Percentiles rank a stretch among this genome's conserved stretches.
phyloP scores from a whole-genome alignment of 2,888 invertebrate species.

The Pammene fasciana region DNA sequence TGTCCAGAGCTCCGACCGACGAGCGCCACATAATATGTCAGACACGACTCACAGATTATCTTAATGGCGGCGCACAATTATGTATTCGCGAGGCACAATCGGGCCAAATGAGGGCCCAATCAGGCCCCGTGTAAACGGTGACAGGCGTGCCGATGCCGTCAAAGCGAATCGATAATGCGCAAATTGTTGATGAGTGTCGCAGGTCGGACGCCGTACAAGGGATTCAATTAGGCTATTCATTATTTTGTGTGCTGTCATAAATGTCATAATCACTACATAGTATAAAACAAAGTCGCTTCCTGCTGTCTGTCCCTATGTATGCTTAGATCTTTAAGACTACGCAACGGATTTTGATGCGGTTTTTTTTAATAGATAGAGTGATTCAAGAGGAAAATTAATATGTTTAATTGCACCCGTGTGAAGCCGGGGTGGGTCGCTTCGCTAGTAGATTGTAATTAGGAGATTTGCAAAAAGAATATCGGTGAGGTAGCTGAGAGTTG shows the following conservation, averaged over 20 bases:
- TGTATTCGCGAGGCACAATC: conserved; percentile 78
- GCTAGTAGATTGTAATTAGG: no score
- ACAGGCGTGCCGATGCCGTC: conserved; percentile 68
- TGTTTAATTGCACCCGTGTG: no score
- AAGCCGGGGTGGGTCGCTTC: no score
- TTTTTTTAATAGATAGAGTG: no score
- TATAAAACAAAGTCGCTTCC: no score
- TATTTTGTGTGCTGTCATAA: background rate
- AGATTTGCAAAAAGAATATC: no score
- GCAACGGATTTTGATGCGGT: no score
- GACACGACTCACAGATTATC: conserved; percentile 64
- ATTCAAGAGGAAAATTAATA: no score
- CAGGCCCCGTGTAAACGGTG: conserved; percentile 64
- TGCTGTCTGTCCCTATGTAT: no score
- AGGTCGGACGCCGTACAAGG: background rate
- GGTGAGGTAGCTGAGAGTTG: no score
- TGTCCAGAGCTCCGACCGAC: conserved; percentile 53
- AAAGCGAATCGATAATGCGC: conserved; percentile 66
- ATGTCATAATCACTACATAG: no score
- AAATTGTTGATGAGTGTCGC: conserved; percentile 38
- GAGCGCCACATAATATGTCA: conserved; percentile 56
- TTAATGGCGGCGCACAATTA: conserved; percentile 75
- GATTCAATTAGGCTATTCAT: background rate
- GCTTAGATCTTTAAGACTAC: no score
- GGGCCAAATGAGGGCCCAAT: conserved; percentile 80